Evolutionary conservation across 1,140 invertebrate genomes (phyloP).

Genomic region (Drosophila baimaii): DNA sequence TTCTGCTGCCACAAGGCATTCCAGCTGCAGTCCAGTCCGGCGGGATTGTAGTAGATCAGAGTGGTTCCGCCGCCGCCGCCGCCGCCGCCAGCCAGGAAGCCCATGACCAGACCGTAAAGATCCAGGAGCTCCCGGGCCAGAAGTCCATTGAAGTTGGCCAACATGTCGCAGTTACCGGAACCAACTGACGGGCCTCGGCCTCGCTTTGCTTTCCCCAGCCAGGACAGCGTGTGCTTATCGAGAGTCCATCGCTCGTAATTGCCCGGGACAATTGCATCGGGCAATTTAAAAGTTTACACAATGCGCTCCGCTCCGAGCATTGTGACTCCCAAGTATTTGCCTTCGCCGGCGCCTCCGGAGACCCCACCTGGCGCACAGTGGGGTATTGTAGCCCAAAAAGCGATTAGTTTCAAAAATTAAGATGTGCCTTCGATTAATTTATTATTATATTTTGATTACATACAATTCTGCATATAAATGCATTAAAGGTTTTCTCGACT

Average conservation of each 20-base stretch:
- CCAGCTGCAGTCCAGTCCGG: constrained; percentile 41
- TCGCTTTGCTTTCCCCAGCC: background rate
- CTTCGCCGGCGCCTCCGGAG: background rate
- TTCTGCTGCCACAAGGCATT: constrained; percentile 22
- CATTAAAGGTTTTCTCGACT: too few relatives aligned
- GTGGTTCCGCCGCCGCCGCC: too few relatives aligned
- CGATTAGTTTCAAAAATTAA: too few relatives aligned
- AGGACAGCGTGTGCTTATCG: constrained; percentile 16
- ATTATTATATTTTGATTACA: too few relatives aligned
- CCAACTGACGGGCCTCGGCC: background rate
- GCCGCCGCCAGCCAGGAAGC: constrained; percentile 11
- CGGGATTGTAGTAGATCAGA: constrained; percentile 56
- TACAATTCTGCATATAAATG: too few relatives aligned
- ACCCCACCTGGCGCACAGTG: background rate
- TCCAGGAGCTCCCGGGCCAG: constrained; percentile 23
- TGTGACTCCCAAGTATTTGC: constrained; percentile 16
- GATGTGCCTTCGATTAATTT: too few relatives aligned
- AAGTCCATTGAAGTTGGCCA: constrained; percentile 20
- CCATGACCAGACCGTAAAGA: constrained; percentile 37
- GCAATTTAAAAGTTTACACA: constrained; percentile 29
- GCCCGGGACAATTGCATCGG: constrained; percentile 7
- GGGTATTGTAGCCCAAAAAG: too few relatives aligned
- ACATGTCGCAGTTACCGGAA: constrained; percentile 28
- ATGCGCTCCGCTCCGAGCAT: constrained; percentile 7
- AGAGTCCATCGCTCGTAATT: constrained; percentile 28